phyloP scores from a whole-genome alignment of 2,888 invertebrate species.

The Ectropis crepuscularia region DNA sequence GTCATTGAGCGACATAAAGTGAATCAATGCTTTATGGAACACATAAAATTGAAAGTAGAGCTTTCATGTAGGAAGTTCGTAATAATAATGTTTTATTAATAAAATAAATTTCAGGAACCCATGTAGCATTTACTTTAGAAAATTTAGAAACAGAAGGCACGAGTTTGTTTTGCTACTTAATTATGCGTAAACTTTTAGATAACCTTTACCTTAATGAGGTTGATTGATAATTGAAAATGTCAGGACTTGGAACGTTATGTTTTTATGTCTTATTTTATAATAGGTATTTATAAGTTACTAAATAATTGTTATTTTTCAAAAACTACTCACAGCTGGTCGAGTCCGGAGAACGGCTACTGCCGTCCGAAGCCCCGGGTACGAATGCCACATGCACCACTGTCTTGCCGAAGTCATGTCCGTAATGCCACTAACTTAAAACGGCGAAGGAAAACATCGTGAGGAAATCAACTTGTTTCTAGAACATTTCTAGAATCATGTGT shows the following conservation, averaged over 20 bases:
- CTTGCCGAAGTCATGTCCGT: no score
- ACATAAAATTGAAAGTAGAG: conserved; percentile 32
- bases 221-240: conserved; percentile 15
- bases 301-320: no score
- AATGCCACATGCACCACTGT: no score
- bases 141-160: not conserved
- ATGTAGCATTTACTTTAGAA: conserved; percentile 3
- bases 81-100: conserved; percentile 1
- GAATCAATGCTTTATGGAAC: conserved; percentile 42
- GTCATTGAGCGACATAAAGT: conserved; percentile 48
- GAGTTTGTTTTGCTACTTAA: conserved; percentile 9
- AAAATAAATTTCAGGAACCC: not conserved
- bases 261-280: not conserved
- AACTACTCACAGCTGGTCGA: no score
- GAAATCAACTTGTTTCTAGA: no score
- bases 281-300: not conserved
- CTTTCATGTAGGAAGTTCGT: conserved; percentile 9
- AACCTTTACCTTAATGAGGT: conserved; percentile 22
- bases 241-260: conserved; percentile 6
- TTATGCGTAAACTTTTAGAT: conserved; percentile 17
- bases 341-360: no score
- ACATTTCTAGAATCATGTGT: no score
- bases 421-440: no score
- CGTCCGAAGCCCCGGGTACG: no score
- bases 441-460: no score